These are phyloP conservation scores for Nyleta sp. DNA, from an alignment of 2,888 invertebrate species.

Conservation along the genomic window DNA sequence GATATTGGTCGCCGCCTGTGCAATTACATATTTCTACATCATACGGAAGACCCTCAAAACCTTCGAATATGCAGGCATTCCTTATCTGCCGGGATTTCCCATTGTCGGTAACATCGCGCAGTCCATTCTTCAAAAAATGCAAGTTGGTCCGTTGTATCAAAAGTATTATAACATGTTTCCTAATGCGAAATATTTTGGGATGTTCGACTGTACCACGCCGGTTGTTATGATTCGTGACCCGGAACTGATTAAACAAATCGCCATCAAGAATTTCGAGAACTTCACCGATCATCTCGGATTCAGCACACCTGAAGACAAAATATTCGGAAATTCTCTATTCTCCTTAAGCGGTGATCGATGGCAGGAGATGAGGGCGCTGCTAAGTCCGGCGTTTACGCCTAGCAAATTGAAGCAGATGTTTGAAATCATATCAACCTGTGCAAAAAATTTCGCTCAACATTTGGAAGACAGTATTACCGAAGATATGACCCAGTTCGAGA, in stretches of 20 bases:
- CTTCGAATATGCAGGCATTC: conserved; percentile 36
- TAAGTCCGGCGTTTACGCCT: conserved; percentile 85
- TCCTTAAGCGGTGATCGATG: conserved; percentile 75
- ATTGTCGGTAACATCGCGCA: conserved; percentile 65
- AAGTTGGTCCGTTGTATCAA: conserved; percentile 52
- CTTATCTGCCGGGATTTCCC: conserved; percentile 51
- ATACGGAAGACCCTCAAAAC: conserved; percentile 3
- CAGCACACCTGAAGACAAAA: conserved; percentile 55
- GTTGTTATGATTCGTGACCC: conserved; percentile 69
- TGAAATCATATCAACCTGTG: conserved; percentile 81
- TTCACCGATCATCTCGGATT: conserved; percentile 50
- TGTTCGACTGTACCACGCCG: conserved; percentile 68
- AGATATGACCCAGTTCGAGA: conserved; percentile 65
- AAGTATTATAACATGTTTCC: conserved; percentile 59
- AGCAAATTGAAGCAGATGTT: conserved; percentile 85
- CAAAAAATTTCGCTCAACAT: conserved; percentile 70
- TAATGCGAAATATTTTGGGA: conserved; percentile 71
- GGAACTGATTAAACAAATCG: conserved; percentile 68
- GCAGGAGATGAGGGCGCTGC: conserved; percentile 80
- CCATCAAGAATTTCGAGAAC: conserved; percentile 22
- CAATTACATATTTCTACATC: not conserved
- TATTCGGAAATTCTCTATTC: conserved; percentile 69
- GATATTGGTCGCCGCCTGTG: not conserved
- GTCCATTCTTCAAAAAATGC: conserved; percentile 37
- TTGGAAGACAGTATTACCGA: conserved; percentile 59